Evolutionary conservation across 37 sponge, comb jelly and placozoan species (phyloP).

Genomic region (Geodia barretti): DNA sequence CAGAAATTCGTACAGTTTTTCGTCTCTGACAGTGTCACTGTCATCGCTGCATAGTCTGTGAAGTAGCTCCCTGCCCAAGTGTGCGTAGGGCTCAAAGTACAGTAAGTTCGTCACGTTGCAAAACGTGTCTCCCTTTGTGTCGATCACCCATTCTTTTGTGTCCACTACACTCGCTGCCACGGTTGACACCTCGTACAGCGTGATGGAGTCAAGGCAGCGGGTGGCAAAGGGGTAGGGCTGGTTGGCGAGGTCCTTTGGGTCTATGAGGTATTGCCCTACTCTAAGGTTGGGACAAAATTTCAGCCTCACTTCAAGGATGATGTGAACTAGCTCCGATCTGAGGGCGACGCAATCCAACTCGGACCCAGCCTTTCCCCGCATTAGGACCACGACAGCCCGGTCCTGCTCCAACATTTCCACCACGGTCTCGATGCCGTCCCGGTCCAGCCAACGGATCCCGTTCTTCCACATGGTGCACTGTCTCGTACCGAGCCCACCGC

Average conservation of each 20-base stretch:
- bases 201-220: background rate
- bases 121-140: background rate
- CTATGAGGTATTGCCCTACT: slow-evolving; percentile 10
- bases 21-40: background rate
- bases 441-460: slow-evolving; percentile 42
- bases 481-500: background rate
- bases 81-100: slow-evolving; percentile 45
- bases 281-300: background rate
- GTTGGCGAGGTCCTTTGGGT: slow-evolving; percentile 13
- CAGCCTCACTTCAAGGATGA: slow-evolving; percentile 28
- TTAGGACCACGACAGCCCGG: slow-evolving; percentile 23
- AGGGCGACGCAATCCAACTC: slow-evolving; percentile 34
- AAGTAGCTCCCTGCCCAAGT: slow-evolving; percentile 7
- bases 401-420: slow-evolving; percentile 49
- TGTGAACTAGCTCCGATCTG: slow-evolving; percentile 27
- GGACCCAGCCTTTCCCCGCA: slow-evolving; percentile 25
- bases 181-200: slow-evolving; percentile 8
- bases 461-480: slow-evolving; percentile 56
- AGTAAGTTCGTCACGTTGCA: background rate
- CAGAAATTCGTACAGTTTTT: slow-evolving; percentile 17
- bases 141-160: background rate
- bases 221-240: slow-evolving; percentile 31
- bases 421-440: slow-evolving; percentile 43
- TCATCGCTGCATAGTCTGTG: background rate
- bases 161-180: slow-evolving; percentile 8